Evolutionary conservation across 2,888 invertebrate genomes (phyloP), one percentile per base, ranked within the genome.

Genomic region (Sialis lutaria): DNA sequence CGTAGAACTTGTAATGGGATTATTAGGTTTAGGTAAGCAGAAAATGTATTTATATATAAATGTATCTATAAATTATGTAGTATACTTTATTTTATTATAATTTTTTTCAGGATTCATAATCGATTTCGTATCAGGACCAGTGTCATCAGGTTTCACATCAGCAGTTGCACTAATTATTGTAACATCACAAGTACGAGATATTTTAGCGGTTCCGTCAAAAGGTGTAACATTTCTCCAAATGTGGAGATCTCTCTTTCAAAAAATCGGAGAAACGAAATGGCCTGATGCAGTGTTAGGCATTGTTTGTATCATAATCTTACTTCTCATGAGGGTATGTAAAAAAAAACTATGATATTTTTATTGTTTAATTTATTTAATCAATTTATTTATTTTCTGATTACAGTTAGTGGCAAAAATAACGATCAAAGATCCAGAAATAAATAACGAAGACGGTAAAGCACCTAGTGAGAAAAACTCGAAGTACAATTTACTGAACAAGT

Each of bases 81-180:
- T 4, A 22, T 22, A 22, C 4, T 22, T 22, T 37, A 37, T 37
- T 37, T 7, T 37, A 10, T 32, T 10, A 7, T 9, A 41, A 22
- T 8, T 49, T 49, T 49, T 61, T 60, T 22, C 22, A 79, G 79
- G 90, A 46, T 89, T 90, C 62, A 69, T 91, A 51, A 81, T 90
- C 50, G 87, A 90, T 64, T 90, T 91, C 61, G 87, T 91, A 33
- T 89, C 89, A 2, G 87, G 87, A 0, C 89, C 90, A 0, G 90
- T 91, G 0, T 83, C 86, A 2, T 86, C 85, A 0, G 89, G 88
- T 9, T 91, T 91, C 64, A 90, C 90, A 2, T 89, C 89, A 1
- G 90, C 90, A 2, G 90, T 88, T 8, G 88, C 90, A 33, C 70
- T 91, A 44, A 85, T 90, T 58, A 91, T 91, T 55, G 78, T 88